phyloP scores from a whole-genome alignment of 2,113 vertebrate genomes.

The Scartelaos histophorus region DNA sequence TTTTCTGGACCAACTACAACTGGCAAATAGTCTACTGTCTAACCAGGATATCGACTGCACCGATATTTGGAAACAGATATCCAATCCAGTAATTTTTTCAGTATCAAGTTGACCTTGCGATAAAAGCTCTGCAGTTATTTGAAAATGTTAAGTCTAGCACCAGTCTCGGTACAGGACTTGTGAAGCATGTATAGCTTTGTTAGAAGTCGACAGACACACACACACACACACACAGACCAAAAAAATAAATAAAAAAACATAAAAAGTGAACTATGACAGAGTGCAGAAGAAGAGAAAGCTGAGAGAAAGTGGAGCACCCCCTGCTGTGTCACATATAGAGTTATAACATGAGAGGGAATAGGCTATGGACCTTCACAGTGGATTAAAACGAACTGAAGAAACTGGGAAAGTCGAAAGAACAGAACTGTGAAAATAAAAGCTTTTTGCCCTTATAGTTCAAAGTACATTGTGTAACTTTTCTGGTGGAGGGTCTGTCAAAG shows the following conservation, averaged over 20 bases:
- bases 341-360: not conserved
- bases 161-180: not conserved
- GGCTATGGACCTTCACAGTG: not conserved
- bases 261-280: not conserved
- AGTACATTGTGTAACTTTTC: too few relatives aligned
- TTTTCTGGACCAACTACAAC: too few relatives aligned
- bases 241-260: not conserved
- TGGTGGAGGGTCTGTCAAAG: too few relatives aligned
- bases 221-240: too few relatives aligned
- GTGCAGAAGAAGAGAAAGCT: slow-evolving; percentile 1
- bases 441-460: too few relatives aligned
- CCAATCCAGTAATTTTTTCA: too few relatives aligned
- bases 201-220: not conserved
- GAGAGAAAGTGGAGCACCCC: slow-evolving; percentile 39
- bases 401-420: slow-evolving; percentile 1
- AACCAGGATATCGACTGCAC: too few relatives aligned
- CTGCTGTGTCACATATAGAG: slow-evolving; percentile 25
- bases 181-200: not conserved
- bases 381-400: not conserved
- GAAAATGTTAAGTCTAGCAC: not conserved
- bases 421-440: not conserved
- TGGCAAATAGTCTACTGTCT: too few relatives aligned
- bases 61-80: too few relatives aligned
- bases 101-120: too few relatives aligned
- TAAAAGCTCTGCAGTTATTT: not conserved